Evolutionary conservation across 2,797 vertebrate species (phyloP).

Genomic region (Zalophus californianus): DNA sequence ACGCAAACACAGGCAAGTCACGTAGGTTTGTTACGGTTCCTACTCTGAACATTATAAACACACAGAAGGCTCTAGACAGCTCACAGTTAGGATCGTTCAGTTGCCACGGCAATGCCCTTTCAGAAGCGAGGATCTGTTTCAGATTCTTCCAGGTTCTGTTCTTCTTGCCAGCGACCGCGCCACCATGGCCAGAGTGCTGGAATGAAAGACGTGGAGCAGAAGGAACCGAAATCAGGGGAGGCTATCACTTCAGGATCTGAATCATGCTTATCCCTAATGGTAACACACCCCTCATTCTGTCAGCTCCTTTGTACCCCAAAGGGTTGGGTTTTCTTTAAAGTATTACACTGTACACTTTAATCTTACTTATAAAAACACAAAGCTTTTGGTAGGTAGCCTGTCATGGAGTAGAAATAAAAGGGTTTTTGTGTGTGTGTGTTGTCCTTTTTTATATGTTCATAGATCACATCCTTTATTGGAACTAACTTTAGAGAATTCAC

Average conservation of each 20-base stretch:
- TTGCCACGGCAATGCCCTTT: conserved; percentile 98
- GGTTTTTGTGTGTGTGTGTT: not conserved
- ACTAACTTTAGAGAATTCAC: conserved; percentile 73
- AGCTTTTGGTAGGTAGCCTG: not conserved
- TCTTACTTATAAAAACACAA: conserved; percentile 74
- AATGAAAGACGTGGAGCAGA: conserved; percentile 75
- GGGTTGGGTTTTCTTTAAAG: conserved; percentile 61
- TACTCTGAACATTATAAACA: conserved; percentile 84
- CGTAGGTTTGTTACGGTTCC: conserved; percentile 72
- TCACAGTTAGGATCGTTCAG: conserved; percentile 97
- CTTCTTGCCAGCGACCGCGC: conserved; percentile 98
- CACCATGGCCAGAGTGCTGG: conserved; percentile 98
- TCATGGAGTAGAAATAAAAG: conserved; percentile 79
- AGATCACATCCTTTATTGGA: conserved; percentile 73
- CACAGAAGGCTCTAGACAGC: conserved; percentile 86
- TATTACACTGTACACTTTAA: conserved; percentile 66
- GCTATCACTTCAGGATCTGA: conserved; percentile 63
- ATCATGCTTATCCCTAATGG: conserved; percentile 64
- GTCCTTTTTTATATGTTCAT: conserved; percentile 66
- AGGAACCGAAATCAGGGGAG: conserved; percentile 62
- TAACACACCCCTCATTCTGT: conserved; percentile 56
- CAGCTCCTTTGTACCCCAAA: conserved; percentile 63
- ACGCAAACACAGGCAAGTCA: conserved; percentile 67
- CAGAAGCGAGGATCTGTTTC: conserved; percentile 97
- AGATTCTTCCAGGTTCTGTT: conserved; percentile 99